Evolutionary conservation across 2,797 vertebrate species (phyloP).

Genomic region (Paratrypauchen microcephalus): DNA sequence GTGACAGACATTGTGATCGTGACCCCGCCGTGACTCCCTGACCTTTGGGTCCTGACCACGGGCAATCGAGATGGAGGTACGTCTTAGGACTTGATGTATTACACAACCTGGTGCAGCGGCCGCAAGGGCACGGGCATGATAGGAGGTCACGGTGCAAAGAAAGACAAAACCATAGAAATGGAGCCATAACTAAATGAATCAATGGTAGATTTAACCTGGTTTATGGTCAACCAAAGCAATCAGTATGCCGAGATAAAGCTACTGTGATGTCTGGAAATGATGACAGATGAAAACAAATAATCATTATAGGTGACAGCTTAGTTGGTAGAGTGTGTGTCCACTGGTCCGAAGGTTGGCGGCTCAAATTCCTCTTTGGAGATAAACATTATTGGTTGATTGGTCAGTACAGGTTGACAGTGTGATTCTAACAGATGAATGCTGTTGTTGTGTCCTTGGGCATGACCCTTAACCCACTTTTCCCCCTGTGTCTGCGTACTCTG

Average conservation of each 20-base stretch:
- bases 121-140: background rate
- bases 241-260: slow-evolving; percentile 33
- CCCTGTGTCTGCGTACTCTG: no score
- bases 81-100: slow-evolving; percentile 46
- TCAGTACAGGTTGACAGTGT: no score
- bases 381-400: no score
- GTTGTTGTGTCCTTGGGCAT: no score
- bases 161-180: slow-evolving; percentile 18
- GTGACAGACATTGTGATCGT: slow-evolving; percentile 19
- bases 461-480: no score
- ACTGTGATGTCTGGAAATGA: slow-evolving; percentile 26
- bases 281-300: slow-evolving; percentile 12
- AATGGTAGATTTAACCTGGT: slow-evolving; percentile 57
- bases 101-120: slow-evolving; percentile 24
- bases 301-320: background rate
- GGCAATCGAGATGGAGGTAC: slow-evolving; percentile 17
- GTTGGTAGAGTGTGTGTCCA: no score
- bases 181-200: slow-evolving; percentile 51
- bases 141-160: slow-evolving; percentile 32
- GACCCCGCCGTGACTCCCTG: slow-evolving; percentile 1
- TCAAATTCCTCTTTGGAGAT: no score
- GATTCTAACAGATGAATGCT: no score
- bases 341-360: no score
- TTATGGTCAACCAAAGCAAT: slow-evolving; percentile 58
- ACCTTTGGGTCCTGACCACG: slow-evolving; percentile 17